Conservation (phyloP, 2,113 vertebrate genomes). For the Centrocercus urophasianus region DNA sequence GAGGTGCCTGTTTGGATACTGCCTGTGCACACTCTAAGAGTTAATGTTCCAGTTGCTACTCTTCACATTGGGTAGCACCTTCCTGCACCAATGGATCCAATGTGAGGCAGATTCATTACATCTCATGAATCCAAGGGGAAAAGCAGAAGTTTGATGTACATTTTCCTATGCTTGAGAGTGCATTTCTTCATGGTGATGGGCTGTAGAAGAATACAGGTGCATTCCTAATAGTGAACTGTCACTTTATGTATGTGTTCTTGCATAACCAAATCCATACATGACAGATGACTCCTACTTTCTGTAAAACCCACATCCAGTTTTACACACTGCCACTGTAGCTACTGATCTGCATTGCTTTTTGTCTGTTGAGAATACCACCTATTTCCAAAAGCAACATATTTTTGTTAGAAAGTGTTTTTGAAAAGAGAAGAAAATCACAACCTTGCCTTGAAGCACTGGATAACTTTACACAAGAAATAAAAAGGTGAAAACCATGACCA, state of each 20-base stretch:
- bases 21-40: not conserved
- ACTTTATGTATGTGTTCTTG: not conserved
- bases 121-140: not conserved
- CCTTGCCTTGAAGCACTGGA: not conserved
- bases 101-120: not conserved
- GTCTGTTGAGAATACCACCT: not conserved
- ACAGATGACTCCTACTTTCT: not conserved
- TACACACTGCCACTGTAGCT: accelerated
- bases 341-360: not conserved
- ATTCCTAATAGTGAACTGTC: not conserved
- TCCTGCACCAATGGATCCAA: not conserved
- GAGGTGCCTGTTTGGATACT: not conserved
- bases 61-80: not conserved
- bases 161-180: not conserved
- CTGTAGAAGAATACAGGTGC: not conserved
- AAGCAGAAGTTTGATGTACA: not conserved
- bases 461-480: accelerated
- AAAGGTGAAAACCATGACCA: not conserved
- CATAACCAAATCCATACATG: not conserved
- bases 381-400: not conserved
- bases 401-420: not conserved
- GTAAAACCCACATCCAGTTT: not conserved
- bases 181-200: not conserved
- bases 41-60: not conserved
- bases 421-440: not conserved